Percentiles rank a stretch among this genome's conserved stretches.
Evolutionary conservation across 2,888 invertebrate species (phyloP).

Genomic region (Lottia scabra): DNA sequence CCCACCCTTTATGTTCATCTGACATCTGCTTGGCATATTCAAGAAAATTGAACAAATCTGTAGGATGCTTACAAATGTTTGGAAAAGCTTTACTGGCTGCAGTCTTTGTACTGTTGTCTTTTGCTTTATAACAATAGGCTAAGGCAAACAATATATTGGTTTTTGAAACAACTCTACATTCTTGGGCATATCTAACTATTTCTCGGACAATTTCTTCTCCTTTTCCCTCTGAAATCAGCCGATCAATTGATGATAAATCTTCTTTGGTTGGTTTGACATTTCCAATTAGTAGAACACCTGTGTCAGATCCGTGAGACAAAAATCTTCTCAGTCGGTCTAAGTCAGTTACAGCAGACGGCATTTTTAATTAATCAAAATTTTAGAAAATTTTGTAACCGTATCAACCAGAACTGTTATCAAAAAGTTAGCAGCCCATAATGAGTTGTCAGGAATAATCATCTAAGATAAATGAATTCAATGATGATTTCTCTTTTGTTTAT

Average conservation of each 20-base stretch:
- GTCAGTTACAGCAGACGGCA: conserved; percentile 18
- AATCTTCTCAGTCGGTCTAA: conserved; percentile 27
- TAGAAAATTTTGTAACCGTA: neutral
- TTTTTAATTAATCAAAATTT: neutral
- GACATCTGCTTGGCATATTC: conserved; percentile 73
- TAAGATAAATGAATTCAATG: too few species aligned
- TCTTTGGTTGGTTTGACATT: conserved; percentile 54
- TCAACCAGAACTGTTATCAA: too few species aligned
- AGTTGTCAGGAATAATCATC: too few species aligned
- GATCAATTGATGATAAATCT: conserved; percentile 46
- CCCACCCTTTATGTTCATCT: conserved; percentile 71
- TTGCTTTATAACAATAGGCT: conserved; percentile 74
- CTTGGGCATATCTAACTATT: conserved; percentile 50
- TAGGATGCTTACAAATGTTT: conserved; percentile 75
- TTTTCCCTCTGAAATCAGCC: conserved; percentile 54
- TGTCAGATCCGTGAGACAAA: conserved; percentile 57
- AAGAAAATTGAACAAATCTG: conserved; percentile 77
- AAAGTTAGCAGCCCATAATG: too few species aligned
- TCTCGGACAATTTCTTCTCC: conserved; percentile 59
- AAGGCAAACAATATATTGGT: conserved; percentile 74
- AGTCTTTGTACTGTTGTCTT: conserved; percentile 71
- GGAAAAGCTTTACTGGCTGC: conserved; percentile 73
- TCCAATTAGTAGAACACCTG: conserved; percentile 54
- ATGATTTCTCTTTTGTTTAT: too few species aligned
- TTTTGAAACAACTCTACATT: conserved; percentile 65